Conservation (phyloP, 2,888 invertebrate species). For the Leptopilina drosophilae region DNA sequence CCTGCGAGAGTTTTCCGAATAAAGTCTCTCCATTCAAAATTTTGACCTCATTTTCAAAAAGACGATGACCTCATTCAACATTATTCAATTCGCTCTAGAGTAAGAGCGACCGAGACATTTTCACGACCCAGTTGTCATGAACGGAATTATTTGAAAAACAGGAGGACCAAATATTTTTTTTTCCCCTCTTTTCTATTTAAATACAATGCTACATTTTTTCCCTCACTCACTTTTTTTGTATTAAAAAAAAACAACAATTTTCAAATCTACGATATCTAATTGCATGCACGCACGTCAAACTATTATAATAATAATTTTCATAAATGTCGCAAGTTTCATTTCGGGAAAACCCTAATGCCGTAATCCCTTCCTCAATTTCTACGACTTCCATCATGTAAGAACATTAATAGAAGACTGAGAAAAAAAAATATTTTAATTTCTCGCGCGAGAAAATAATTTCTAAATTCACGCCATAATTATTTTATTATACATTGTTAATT, state of each 20-base stretch:
- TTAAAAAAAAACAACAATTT: too few species aligned
- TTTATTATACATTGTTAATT: too few species aligned
- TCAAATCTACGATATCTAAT: too few species aligned
- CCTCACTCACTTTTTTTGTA: neutral
- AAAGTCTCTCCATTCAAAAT: slow-evolving; percentile 7
- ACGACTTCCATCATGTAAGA: slow-evolving; percentile 12
- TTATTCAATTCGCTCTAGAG: slow-evolving; percentile 12
- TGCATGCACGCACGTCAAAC: too few species aligned
- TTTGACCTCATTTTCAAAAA: slow-evolving; percentile 25
- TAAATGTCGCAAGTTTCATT: neutral
- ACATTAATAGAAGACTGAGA: slow-evolving; percentile 4
- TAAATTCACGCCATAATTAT: too few species aligned
- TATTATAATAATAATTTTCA: neutral
- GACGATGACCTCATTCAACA: slow-evolving; percentile 26
- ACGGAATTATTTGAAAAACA: slow-evolving; percentile 18
- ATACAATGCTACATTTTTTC: neutral
- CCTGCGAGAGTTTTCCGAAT: neutral
- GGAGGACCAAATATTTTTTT: slow-evolving; percentile 1
- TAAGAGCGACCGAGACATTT: slow-evolving; percentile 23
- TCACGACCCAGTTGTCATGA: slow-evolving; percentile 26
- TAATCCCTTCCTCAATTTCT: slow-evolving; percentile 8
- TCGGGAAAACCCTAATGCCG: neutral
- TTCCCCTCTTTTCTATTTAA: neutral
- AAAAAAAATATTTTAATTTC: neutral
- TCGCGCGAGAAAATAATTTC: neutral